phyloP scores from a whole-genome alignment of 2,797 vertebrate genomes.

The Anabas testudineus region DNA sequence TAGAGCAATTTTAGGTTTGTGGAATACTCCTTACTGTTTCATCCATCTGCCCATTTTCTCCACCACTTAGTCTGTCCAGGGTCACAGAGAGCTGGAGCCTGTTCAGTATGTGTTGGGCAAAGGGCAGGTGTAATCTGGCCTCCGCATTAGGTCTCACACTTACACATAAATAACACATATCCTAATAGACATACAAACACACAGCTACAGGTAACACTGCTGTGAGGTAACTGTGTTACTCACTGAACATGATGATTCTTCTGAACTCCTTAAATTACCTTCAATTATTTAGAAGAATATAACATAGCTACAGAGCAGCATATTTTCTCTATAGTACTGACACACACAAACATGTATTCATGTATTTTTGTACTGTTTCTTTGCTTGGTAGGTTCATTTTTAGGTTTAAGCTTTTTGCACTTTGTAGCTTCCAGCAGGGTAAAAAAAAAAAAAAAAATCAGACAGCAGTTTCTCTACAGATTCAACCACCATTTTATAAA shows the following conservation, averaged over 20 bases:
- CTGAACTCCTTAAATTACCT: neutral
- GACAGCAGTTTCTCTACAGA: neutral
- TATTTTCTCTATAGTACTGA: no score
- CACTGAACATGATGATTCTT: constrained; percentile 4
- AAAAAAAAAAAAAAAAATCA: neutral
- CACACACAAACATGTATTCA: no score
- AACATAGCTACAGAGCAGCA: neutral
- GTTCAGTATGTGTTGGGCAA: constrained; percentile 4
- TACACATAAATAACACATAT: constrained; percentile 16
- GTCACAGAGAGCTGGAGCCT: neutral
- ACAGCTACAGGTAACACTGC: constrained; percentile 14
- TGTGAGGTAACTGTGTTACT: constrained; percentile 13
- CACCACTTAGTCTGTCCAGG: constrained; percentile 20
- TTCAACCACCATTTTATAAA: constrained; percentile 8
- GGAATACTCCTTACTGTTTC: neutral
- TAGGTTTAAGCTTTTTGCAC: neutral
- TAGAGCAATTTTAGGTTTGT: neutral
- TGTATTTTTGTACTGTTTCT: constrained; percentile 1
- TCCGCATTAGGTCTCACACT: constrained; percentile 3
- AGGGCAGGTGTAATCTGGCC: constrained; percentile 11
- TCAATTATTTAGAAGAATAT: neutral
- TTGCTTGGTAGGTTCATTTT: neutral
- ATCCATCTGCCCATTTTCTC: constrained; percentile 19
- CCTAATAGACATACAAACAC: constrained; percentile 7
- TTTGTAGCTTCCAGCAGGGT: neutral